A percentile compares a stretch with the other conserved stretches of the same genome.
Evolutionary conservation across 2,888 invertebrate genomes (phyloP).

Genomic region (Ariolimax columbianus): DNA sequence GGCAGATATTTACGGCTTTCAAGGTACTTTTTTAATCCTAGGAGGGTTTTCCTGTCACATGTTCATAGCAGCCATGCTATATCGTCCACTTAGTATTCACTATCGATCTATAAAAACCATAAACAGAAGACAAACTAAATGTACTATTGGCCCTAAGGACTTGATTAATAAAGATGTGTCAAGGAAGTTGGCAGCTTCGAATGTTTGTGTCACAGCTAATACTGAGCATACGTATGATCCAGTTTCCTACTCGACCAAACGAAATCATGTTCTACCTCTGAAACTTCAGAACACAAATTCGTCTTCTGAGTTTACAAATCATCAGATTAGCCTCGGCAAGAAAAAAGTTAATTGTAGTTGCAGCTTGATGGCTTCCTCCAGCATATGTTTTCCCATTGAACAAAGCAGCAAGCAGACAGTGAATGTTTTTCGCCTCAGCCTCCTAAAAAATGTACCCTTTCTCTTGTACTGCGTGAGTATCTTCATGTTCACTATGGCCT

Average conservation of each 20-base stretch:
- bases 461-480: conserved; percentile 57
- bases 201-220: neutral
- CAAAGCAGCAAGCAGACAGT: neutral
- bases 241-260: neutral
- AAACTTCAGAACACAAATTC: too few relatives aligned
- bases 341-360: neutral
- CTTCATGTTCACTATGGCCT: conserved; percentile 54
- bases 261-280: neutral
- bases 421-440: conserved; percentile 50
- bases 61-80: conserved; percentile 63
- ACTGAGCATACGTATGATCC: neutral
- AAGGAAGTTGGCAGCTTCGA: neutral
- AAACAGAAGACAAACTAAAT: neutral
- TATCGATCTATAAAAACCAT: neutral
- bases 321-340: neutral
- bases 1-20: conserved; percentile 62
- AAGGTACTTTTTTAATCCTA: conserved; percentile 64
- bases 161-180: neutral
- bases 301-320: neutral
- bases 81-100: conserved; percentile 62
- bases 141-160: neutral
- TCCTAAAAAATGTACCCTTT: conserved; percentile 54
- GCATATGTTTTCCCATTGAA: conserved; percentile 49
- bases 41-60: conserved; percentile 60
- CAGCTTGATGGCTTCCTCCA: neutral